phyloP scores from a whole-genome alignment of 2,113 vertebrate species.

The Pelmatolapia mariae region DNA sequence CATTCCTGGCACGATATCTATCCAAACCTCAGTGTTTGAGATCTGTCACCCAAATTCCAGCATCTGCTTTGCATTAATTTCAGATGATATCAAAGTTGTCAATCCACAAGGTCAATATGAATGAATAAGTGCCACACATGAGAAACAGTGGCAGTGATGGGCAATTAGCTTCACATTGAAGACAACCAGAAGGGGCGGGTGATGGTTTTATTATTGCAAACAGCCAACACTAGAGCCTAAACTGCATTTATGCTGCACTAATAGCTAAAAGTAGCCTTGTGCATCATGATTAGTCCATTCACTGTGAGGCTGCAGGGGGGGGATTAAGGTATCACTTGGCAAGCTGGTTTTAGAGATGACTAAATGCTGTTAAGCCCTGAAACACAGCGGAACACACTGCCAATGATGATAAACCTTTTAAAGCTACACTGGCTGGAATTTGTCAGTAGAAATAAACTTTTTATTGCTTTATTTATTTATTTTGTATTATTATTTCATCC shows the following conservation, averaged over 20 bases:
- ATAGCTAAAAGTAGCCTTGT: constrained; percentile 19
- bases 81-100: neutral
- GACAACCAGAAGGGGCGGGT: neutral
- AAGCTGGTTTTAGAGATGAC: constrained; percentile 39
- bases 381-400: neutral
- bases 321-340: constrained; percentile 58
- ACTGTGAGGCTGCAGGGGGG: neutral
- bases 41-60: neutral
- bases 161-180: neutral
- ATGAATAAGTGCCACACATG: neutral
- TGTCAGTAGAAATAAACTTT: neutral
- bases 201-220: neutral
- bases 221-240: neutral
- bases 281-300: constrained; percentile 31
- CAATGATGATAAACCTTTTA: neutral
- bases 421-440: neutral
- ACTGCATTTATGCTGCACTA: neutral
- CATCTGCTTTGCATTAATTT: constrained; percentile 16
- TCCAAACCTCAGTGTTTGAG: neutral
- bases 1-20: neutral
- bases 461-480: neutral
- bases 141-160: neutral
- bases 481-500: neutral
- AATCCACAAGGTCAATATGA: neutral
- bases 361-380: constrained; percentile 45